Percentiles rank a stretch among this genome's conserved stretches.
Conservation (phyloP, 2,888 invertebrate genomes). For the Resseliella maxima region DNA sequence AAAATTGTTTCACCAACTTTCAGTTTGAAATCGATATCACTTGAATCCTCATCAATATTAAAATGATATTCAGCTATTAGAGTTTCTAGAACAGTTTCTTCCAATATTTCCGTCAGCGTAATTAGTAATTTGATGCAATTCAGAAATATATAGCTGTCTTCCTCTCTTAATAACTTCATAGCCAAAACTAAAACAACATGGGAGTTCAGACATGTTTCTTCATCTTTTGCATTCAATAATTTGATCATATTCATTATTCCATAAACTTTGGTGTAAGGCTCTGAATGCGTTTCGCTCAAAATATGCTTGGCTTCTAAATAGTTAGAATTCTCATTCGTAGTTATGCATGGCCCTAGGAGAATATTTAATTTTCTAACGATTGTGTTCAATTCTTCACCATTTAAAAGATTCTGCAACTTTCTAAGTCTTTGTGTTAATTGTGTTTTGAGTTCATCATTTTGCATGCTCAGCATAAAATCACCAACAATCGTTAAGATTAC, state of each 20-base stretch:
- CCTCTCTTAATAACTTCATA: slow-evolving; percentile 63
- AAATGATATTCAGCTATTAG: slow-evolving; percentile 65
- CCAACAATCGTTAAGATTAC: not conserved
- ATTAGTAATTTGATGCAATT: slow-evolving; percentile 66
- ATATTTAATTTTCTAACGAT: not conserved
- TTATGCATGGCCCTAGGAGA: not conserved
- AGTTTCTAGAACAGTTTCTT: slow-evolving; percentile 64
- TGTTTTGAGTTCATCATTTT: not conserved
- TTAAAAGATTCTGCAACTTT: not conserved
- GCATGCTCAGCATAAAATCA: not conserved
- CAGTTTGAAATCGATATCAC: slow-evolving; percentile 64
- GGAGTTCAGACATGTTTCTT: slow-evolving; percentile 62
- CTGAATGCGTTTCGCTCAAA: slow-evolving; percentile 59
- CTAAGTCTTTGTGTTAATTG: not conserved
- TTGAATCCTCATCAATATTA: slow-evolving; percentile 62
- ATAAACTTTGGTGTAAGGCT: slow-evolving; percentile 65
- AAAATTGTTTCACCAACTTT: slow-evolving; percentile 66
- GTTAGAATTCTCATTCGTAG: not conserved
- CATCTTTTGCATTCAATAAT: slow-evolving; percentile 63
- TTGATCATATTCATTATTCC: slow-evolving; percentile 65
- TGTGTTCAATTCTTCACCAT: not conserved
- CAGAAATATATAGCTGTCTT: slow-evolving; percentile 66
- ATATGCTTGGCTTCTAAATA: not conserved
- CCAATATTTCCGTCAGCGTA: slow-evolving; percentile 63
- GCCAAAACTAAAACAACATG: slow-evolving; percentile 65